Evolutionary conservation across 2,797 vertebrate genomes (phyloP).

Genomic region (Spinus olivaceus): DNA sequence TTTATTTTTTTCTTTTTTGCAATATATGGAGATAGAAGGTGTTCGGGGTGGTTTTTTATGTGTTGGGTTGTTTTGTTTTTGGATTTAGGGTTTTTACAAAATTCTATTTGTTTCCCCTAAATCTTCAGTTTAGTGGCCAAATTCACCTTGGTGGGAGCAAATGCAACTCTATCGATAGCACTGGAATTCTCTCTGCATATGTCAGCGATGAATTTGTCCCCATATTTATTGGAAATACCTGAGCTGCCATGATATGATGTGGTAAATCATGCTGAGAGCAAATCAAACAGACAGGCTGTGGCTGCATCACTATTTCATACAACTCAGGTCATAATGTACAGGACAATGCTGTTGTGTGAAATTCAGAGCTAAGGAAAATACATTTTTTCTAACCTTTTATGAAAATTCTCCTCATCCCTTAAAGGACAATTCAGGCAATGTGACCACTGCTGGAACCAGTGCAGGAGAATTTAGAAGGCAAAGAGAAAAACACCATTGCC

Average conservation of each 20-base stretch:
- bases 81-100: background rate
- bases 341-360: slow-evolving; percentile 44
- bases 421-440: slow-evolving; percentile 14
- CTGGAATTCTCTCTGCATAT: slow-evolving; percentile 52
- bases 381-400: slow-evolving; percentile 23
- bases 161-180: slow-evolving; percentile 3
- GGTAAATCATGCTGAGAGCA: slow-evolving; percentile 51
- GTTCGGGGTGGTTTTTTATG: background rate
- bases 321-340: slow-evolving; percentile 55
- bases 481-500: slow-evolving; percentile 5
- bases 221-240: slow-evolving; percentile 58
- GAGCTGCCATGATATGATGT: slow-evolving; percentile 35
- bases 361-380: slow-evolving; percentile 36
- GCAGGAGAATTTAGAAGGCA: slow-evolving; percentile 26
- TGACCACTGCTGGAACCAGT: background rate
- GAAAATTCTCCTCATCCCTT: slow-evolving; percentile 41
- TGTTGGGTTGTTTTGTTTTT: background rate
- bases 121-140: slow-evolving; percentile 13
- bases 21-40: background rate
- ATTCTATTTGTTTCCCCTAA: slow-evolving; percentile 5
- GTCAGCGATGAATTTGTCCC: slow-evolving; percentile 31
- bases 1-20: background rate
- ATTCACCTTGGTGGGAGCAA: slow-evolving; percentile 29
- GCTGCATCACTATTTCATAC: slow-evolving; percentile 56
- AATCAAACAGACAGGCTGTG: slow-evolving; percentile 54